Conservation (phyloP, 1,140 invertebrate genomes). For the Belonocnema kinseyi region DNA sequence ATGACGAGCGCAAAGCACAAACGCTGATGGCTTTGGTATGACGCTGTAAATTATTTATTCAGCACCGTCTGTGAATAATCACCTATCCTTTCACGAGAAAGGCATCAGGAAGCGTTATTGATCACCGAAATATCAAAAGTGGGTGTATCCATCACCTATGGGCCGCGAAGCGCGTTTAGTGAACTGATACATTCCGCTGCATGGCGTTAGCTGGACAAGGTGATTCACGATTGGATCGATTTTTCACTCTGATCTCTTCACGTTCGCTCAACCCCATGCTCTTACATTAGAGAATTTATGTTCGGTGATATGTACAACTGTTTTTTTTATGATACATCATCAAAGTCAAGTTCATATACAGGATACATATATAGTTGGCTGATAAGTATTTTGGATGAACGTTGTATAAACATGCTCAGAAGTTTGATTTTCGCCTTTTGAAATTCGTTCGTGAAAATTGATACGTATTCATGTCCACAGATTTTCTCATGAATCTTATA, state of each 20-base stretch:
- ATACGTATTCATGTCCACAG: no score
- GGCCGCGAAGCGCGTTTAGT: conserved; percentile 30
- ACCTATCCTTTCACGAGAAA: conserved; percentile 58
- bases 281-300: conserved; percentile 7
- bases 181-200: not conserved
- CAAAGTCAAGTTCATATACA: no score
- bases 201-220: not conserved
- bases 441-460: no score
- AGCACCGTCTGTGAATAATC: conserved; percentile 66
- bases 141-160: conserved; percentile 65
- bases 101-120: conserved; percentile 63
- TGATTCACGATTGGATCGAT: not conserved
- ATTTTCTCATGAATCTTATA: no score
- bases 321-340: no score
- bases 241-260: not conserved
- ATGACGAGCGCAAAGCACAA: not conserved
- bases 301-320: no score
- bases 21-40: conserved; percentile 58
- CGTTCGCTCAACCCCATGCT: not conserved
- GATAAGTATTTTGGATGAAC: no score
- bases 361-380: no score
- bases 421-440: no score
- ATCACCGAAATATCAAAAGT: conserved; percentile 69
- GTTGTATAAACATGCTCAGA: no score
- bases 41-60: conserved; percentile 70